Percentiles rank a stretch among this genome's conserved stretches.
These are phyloP conservation scores for Hipparchia sbordonii DNA, from an alignment of 2,888 invertebrate species.

Conservation along the genomic window DNA sequence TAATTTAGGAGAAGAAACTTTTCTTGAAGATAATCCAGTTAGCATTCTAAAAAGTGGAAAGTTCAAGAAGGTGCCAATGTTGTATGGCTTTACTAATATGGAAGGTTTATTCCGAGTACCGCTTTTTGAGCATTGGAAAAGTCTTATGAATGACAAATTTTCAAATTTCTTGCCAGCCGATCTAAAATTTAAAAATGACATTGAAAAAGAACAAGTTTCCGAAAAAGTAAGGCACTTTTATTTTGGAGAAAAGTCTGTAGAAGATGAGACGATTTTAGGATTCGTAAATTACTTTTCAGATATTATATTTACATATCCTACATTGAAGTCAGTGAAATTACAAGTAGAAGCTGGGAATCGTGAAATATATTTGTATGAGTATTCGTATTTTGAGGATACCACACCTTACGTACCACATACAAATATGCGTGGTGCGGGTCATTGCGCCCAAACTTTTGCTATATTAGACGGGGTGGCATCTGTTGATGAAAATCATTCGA, in stretches of 20 bases:
- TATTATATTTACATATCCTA: constrained; percentile 50
- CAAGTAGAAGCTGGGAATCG: constrained; percentile 45
- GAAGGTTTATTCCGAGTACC: constrained; percentile 50
- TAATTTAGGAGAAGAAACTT: constrained; percentile 43
- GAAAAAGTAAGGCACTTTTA: constrained; percentile 50
- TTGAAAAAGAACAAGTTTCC: constrained; percentile 50
- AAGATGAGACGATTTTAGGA: constrained; percentile 38
- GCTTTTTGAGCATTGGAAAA: constrained; percentile 49
- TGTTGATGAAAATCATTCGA: constrained; percentile 39
- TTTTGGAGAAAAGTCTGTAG: constrained; percentile 50
- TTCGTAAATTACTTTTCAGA: constrained; percentile 56
- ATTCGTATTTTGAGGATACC: constrained; percentile 50
- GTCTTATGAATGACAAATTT: constrained; percentile 58
- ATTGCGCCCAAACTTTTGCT: constrained; percentile 49
- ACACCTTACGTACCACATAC: constrained; percentile 48
- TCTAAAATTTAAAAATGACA: constrained; percentile 50
- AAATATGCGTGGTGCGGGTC: constrained; percentile 49
- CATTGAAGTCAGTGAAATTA: constrained; percentile 46
- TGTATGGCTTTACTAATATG: constrained; percentile 54
- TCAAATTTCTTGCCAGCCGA: constrained; percentile 60
- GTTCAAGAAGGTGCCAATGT: constrained; percentile 50
- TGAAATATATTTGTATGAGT: constrained; percentile 53
- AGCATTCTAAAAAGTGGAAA: constrained; percentile 49
- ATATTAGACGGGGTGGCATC: constrained; percentile 46
- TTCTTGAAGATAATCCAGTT: constrained; percentile 52